phyloP scores from a whole-genome alignment of 2,797 vertebrate species.

The Phataginus tetradactyla region DNA sequence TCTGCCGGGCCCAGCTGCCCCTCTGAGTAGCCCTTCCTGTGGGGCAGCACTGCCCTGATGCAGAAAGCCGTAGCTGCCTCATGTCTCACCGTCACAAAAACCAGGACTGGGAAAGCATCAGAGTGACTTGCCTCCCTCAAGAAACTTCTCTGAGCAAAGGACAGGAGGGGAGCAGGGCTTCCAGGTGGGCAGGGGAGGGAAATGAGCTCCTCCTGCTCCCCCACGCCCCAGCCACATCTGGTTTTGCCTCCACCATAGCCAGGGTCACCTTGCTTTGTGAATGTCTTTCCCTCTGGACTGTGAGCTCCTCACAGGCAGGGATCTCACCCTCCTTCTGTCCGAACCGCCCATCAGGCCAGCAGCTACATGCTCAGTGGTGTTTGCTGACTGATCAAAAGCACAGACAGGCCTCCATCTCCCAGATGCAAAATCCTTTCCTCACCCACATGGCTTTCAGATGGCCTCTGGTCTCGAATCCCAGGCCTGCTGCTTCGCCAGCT shows the following conservation, averaged over 20 bases:
- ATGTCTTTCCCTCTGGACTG: neutral
- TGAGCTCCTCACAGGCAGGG: neutral
- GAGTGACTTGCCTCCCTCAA: neutral
- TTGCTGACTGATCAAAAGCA: neutral
- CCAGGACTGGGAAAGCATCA: neutral
- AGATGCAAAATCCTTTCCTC: neutral
- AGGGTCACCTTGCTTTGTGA: neutral
- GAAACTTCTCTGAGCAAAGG: neutral
- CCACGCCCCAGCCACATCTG: neutral
- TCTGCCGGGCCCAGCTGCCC: fast-evolving
- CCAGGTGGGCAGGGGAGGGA: neutral
- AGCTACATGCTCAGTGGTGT: neutral
- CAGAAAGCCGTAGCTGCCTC: neutral
- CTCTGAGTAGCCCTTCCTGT: fast-evolving
- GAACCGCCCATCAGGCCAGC: neutral
- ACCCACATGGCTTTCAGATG: fast-evolving
- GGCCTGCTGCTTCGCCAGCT: neutral
- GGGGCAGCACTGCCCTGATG: fast-evolving
- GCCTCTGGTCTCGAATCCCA: neutral
- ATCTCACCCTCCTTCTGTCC: neutral
- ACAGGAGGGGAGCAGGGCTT: neutral
- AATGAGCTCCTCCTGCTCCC: neutral
- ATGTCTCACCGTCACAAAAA: fast-evolving
- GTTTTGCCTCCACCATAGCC: neutral
- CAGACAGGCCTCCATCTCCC: neutral